These are phyloP conservation scores for Caligus rogercresseyi DNA, from an alignment of 1,140 invertebrate species.

Conservation along the genomic window DNA sequence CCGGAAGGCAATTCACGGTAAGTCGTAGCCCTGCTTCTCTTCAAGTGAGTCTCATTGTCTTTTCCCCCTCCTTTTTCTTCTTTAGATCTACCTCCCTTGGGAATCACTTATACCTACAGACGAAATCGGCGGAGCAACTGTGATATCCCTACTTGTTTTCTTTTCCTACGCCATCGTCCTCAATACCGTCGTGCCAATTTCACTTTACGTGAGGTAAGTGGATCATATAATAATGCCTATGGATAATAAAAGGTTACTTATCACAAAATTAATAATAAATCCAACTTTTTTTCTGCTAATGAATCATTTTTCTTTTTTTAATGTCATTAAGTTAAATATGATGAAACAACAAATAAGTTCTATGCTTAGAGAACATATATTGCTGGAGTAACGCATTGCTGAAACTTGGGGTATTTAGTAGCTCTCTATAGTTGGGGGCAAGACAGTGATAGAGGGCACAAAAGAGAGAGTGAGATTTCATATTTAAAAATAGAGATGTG, in stretches of 20 bases:
- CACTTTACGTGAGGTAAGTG: conserved; percentile 85
- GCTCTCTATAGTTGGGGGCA: too few relatives aligned
- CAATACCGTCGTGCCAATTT: conserved; percentile 99
- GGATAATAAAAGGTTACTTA: not conserved
- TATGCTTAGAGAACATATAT: too few relatives aligned
- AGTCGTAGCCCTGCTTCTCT: not conserved
- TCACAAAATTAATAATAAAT: conserved; percentile 4
- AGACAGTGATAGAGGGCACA: too few relatives aligned
- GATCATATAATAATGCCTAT: too few relatives aligned
- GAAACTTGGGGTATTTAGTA: too few relatives aligned
- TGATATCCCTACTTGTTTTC: conserved; percentile 89
- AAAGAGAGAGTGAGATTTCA: too few relatives aligned
- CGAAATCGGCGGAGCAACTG: conserved; percentile 57
- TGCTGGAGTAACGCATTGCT: too few relatives aligned
- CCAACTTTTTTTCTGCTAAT: conserved; percentile 4
- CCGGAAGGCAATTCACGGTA: conserved; percentile 35
- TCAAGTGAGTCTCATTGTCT: not conserved
- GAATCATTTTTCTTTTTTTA: conserved; percentile 10
- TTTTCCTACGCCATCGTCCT: conserved; percentile 98
- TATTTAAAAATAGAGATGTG: too few relatives aligned
- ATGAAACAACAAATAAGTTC: not conserved
- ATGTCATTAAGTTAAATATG: not conserved
- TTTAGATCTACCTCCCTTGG: conserved; percentile 19
- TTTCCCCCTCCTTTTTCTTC: not conserved
- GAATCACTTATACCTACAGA: conserved; percentile 23